Base-by-base conservation (phyloP, 2,888 invertebrate species). In the Notodonta ziczac region DNA sequence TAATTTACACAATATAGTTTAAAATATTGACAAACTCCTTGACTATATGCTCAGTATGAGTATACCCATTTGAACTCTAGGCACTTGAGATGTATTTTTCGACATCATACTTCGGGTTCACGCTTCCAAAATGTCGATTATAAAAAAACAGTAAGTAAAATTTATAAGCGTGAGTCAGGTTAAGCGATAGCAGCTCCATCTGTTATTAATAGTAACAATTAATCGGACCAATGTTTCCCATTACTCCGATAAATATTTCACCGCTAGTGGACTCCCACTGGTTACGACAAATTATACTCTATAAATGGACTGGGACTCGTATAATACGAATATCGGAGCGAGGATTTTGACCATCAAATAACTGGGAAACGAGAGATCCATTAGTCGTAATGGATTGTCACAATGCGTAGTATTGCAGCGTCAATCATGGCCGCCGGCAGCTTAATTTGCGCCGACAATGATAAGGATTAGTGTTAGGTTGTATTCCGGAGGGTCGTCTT, bases 341-440 rank as follows among this genome's bases (percentile, higher is more conserved):
- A 68, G 59, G 59, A 69, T 63, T 74, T 75, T 72, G 76, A 76
- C 73, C 76, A 74, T 76, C 75, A 76, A 82, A 76, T 73, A 75
- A 73, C 62, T 73, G 67, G 60, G 66, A 70, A 63, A 63, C 61
- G 70, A 70, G 70, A 74, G 63, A 76, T 81, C 84, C 84, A 85
- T 85, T 84, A 84, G 75, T 67, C 70, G 76, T 81, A 84, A 85
- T 85, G 82, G 83, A 82, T 81, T 83, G 84, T 83, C 82, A 79
- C 82, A 74, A 73, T 75, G 71, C 70, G 57, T 68, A 72, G 74
- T 74, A 74, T 74, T 77, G 74, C 76, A 74, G 77, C 83, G 84
- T 81, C 82, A 81, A 83, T 84, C 83, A 83, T 65, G 66, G 65
- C 66, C 66, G 72, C 63, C 72, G 63, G 74, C 73, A 72, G 73